phyloP scores from a whole-genome alignment of 2,113 vertebrate genomes.

The Eulemur rufifrons region DNA sequence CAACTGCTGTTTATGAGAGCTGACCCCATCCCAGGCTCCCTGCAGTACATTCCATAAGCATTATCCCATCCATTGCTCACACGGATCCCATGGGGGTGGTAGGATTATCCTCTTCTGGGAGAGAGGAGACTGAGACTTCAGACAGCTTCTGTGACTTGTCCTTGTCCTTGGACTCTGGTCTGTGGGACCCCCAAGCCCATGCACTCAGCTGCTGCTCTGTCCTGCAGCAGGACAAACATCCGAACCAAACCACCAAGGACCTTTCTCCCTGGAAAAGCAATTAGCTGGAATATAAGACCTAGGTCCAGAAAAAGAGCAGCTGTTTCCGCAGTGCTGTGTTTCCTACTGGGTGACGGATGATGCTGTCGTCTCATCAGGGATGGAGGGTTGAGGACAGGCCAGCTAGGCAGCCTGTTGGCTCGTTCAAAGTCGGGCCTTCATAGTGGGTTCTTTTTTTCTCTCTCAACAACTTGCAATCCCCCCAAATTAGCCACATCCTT shows the following conservation, averaged over 20 bases:
- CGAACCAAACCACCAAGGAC: not conserved
- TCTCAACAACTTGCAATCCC: not conserved
- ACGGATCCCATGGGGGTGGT: not conserved
- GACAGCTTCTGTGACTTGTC: not conserved
- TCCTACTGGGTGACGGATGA: not conserved
- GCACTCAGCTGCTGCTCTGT: not conserved
- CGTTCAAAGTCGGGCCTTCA: not conserved
- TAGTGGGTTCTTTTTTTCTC: not conserved
- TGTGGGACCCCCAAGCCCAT: not conserved
- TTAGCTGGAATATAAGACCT: not conserved
- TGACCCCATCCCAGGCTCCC: not conserved
- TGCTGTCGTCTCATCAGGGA: not conserved
- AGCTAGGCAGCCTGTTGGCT: not conserved
- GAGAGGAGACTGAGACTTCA: not conserved
- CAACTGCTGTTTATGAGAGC: not conserved
- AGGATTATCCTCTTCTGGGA: not conserved
- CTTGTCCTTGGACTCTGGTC: not conserved
- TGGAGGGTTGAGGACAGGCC: too few relatives aligned
- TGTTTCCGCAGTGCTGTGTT: rapidly evolving
- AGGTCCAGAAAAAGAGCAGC: not conserved
- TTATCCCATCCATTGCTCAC: not conserved
- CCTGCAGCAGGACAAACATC: not conserved
- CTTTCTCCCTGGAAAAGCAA: constrained; percentile 17
- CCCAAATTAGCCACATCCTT: not conserved
- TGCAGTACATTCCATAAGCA: not conserved